Evolutionary conservation across 2,888 invertebrate species (phyloP).

Genomic region (Caenorhabditis sinica): DNA sequence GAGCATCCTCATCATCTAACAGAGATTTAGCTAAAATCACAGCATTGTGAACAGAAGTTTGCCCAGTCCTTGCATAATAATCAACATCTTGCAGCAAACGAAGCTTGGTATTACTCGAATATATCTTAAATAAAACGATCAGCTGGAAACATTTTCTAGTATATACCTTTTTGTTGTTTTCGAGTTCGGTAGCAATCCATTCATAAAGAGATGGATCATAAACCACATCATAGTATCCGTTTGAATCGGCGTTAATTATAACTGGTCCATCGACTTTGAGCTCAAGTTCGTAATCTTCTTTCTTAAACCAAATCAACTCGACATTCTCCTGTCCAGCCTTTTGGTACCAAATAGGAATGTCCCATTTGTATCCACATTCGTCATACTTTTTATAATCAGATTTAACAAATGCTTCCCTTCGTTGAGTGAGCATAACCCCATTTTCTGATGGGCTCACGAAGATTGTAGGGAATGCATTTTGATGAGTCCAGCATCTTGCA

Average conservation of each 20-base stretch:
- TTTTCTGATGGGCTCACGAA: neutral
- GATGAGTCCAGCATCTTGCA: conserved; percentile 90
- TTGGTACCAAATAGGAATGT: conserved; percentile 84
- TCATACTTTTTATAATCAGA: neutral
- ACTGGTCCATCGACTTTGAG: conserved; percentile 12
- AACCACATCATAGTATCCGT: conserved; percentile 44
- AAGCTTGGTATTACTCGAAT: conserved; percentile 24
- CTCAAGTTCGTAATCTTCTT: conserved; percentile 5
- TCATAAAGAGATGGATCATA: conserved; percentile 2
- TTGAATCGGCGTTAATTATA: conserved; percentile 49
- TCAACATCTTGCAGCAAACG: conserved; percentile 10
- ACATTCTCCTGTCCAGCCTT: conserved; percentile 86
- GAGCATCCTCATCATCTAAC: neutral
- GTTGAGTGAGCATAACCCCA: conserved; percentile 16
- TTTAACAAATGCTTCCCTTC: neutral
- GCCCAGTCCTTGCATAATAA: neutral
- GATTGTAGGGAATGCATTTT: conserved; percentile 82
- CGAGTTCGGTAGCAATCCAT: conserved; percentile 4
- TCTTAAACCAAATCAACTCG: conserved; percentile 18
- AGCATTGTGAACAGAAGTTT: neutral
- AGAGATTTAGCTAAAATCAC: neutral
- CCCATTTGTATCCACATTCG: conserved; percentile 71
- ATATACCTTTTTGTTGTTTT: neutral
- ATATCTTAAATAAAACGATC: neutral
- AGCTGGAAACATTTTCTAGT: neutral